These are phyloP conservation scores for Chrysemys picta DNA, from an alignment of 2,113 vertebrate genomes.

Conservation along the genomic window DNA sequence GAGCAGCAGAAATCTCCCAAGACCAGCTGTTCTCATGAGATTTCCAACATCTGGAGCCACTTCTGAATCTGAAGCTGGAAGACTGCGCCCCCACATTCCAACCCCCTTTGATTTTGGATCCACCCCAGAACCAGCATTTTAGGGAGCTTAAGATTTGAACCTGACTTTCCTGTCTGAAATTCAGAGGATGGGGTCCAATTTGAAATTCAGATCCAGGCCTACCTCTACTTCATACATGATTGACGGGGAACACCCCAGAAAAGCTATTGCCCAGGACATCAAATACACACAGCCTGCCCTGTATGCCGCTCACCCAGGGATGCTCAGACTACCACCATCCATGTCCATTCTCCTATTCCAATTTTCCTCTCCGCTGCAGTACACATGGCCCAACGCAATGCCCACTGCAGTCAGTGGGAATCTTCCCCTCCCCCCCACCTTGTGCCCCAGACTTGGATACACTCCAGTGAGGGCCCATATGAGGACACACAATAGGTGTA, in stretches of 20 bases:
- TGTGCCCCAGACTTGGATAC: not conserved
- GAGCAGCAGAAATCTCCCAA: not conserved
- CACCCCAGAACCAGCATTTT: not conserved
- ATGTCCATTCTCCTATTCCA: not conserved
- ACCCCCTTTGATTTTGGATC: not conserved
- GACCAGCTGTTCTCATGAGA: not conserved
- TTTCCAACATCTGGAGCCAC: not conserved
- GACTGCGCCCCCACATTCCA: not conserved
- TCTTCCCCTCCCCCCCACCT: not conserved
- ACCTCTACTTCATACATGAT: not conserved
- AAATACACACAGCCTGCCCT: not conserved
- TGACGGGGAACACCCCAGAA: rapidly evolving
- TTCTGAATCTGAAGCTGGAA: not conserved
- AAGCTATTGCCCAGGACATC: not conserved
- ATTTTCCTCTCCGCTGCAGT: not conserved
- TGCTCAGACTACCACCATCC: not conserved
- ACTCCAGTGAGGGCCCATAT: not conserved
- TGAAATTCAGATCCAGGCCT: not conserved
- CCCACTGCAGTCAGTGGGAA: not conserved
- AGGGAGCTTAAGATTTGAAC: not conserved
- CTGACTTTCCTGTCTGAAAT: not conserved
- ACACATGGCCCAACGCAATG: not conserved
- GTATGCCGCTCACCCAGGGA: not conserved
- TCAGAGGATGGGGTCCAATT: not conserved
- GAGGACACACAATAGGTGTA: not conserved